Percentiles rank a stretch among this genome's conserved stretches.
phyloP scores from a whole-genome alignment of 2,888 invertebrate species.

The Eupithecia abbreviata region DNA sequence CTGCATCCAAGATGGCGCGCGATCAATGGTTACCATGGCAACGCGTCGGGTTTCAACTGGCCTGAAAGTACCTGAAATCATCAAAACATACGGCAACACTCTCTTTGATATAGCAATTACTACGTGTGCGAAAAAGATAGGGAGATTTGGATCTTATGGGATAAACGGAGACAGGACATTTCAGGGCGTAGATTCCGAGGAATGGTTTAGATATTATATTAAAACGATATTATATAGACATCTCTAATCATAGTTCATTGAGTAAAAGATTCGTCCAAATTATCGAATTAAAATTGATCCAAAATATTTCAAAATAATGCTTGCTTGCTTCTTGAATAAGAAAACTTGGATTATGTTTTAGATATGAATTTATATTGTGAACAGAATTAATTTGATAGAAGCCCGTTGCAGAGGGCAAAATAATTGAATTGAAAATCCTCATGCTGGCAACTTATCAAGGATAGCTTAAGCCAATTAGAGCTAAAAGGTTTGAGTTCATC shows the following conservation, averaged over 20 bases:
- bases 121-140: conserved; percentile 38
- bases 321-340: neutral
- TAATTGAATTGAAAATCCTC: conserved; percentile 24
- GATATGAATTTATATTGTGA: conserved; percentile 18
- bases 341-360: conserved; percentile 1
- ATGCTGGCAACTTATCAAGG: conserved; percentile 8
- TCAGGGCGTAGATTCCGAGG: neutral
- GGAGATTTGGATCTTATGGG: conserved; percentile 6
- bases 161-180: conserved; percentile 25
- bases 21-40: conserved; percentile 79
- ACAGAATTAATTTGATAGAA: conserved; percentile 16
- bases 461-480: conserved; percentile 14
- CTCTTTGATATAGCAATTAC: conserved; percentile 30
- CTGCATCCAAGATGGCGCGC: conserved; percentile 78
- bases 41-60: conserved; percentile 72
- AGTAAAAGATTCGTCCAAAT: neutral
- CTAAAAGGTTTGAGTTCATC: conserved; percentile 12
- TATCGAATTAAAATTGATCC: neutral
- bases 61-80: conserved; percentile 40
- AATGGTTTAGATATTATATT: neutral
- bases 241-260: neutral
- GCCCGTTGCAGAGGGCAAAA: conserved; percentile 10
- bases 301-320: neutral
- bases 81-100: conserved; percentile 37
- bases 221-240: neutral